Base-by-base conservation (phyloP, 2,113 vertebrate species). In the Malurus melanocephalus region DNA sequence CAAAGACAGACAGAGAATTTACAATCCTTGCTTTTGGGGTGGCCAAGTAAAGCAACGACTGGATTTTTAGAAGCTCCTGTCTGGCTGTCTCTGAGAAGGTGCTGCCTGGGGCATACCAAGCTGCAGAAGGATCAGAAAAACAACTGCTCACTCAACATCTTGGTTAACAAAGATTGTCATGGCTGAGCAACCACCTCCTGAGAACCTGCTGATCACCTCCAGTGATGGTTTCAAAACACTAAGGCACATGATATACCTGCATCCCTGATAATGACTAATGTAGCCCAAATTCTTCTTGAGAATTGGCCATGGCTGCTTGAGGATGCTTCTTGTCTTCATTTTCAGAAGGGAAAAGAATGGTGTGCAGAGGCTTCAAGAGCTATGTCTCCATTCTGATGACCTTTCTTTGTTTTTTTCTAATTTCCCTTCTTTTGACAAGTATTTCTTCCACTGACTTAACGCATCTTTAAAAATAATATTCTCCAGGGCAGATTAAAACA, bases 401-500 rank as follows among this genome's bases (percentile, higher is more conserved):
- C 92, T 87, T 80, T 80, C 52, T 27, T 27, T 0, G 0, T 35
- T 87, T 67, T 87, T 82, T 78, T 76, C 66, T 53, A 2, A 53
- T 78, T 82, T 49, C 83, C 80, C 48, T 67, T 85, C 83, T 40
- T 82, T 33, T 84, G 79, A 95, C 86, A 94, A 93, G 74, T 46
- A 74, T 72, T 92, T 91, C 94, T 95, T 85, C 92, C 92, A 88
- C 59, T 73, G 67, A 65, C 84, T 92, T 94, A 89, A 95, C 84
- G 79, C 89, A 93, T 95, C 92, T 94, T 96, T 85, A 92, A 96
- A 96, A 95, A 93, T 49, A 95, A 89, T 93, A 96, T 94, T 95
- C 92, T 92, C 94, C 23, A 3, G 84, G 65, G 73, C 57, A 93
- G 95, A 95, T 95, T 91, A 89, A 95, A 93, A 86, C 93, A 96